Evolutionary conservation across 2,888 invertebrate species (phyloP), one percentile per base, ranked within the genome.

Genomic region (Pteria penguin): DNA sequence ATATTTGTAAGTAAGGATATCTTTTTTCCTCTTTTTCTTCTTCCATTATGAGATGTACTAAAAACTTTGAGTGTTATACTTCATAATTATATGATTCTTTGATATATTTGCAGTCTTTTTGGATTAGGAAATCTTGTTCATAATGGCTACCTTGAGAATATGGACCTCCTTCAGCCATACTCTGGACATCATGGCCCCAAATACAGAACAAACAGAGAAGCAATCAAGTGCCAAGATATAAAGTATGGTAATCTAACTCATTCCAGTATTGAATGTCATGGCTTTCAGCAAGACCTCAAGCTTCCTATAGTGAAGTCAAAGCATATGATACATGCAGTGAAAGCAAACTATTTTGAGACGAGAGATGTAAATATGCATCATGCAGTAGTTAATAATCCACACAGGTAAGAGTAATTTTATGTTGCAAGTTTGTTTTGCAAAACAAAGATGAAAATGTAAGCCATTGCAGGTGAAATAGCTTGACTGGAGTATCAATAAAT

Each of bases 301-400:
- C 75, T 82, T 24, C 87, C 85, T 4, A 63, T 87, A 2, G 72
- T 85, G 5, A 79, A 84, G n/a, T 61, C 83, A 1, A 77, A 81
- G 36, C 81, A 85, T 69, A 71, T 81, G 8, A 73, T 83, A 4
- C 75, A 82, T 61, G 72, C 79, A 36, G 74, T 85, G 27, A 78
- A 79, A 4, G 29, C 57, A 22, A 29, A 24, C 32, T 82, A 71
- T 60, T 79, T 62, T 55, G 63, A 78, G 24, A 62, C 82, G 22
- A 69, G 83, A 54, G 66, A 75, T 52, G 78, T 84, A 11, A 65
- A 75, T 2, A 33, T 86, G 29, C 86, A 84, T 65, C 79, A 84
- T 27, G 80, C 84, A 14, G 76, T 86, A n/a, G 82, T 92, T 4
- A 84, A 84, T 58, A 85, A 90, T 78, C 91, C 92, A 4, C 18